Conservation (phyloP, 2,888 invertebrate genomes). For the Lissocephala sabroskyi region DNA sequence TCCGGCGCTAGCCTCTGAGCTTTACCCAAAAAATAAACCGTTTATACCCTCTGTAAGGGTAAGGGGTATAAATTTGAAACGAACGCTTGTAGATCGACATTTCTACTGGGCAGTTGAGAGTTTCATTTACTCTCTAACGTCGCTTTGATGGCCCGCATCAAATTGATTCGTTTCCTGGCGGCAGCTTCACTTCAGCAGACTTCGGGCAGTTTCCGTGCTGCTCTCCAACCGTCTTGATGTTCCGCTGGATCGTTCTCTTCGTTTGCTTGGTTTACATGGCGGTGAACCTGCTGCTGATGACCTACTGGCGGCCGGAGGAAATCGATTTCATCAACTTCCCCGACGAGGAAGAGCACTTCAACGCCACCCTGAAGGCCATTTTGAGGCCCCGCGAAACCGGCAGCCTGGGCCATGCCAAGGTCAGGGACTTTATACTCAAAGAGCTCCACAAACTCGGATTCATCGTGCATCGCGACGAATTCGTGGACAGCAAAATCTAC, state of each 20-base stretch:
- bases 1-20: no score
- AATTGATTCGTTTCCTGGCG: no score
- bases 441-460: conserved; percentile 25
- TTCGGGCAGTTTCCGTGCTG: no score
- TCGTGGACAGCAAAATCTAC: conserved; percentile 49
- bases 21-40: no score
- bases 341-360: conserved; percentile 25
- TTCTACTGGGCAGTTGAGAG: no score
- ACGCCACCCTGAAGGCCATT: conserved; percentile 17
- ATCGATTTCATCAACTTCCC: not conserved
- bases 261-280: conserved; percentile 10
- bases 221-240: not conserved
- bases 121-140: no score
- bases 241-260: not conserved
- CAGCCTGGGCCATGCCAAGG: conserved; percentile 25
- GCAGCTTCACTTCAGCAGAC: no score
- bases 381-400: conserved; percentile 22
- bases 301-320: no score
- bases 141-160: no score
- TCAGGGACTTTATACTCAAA: conserved; percentile 16
- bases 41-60: no score
- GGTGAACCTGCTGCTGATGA: not conserved
- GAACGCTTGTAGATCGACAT: no score
- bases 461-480: conserved; percentile 2
- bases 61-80: no score